Conservation (phyloP, 2,888 invertebrate genomes). For the Sympetrum striolatum region DNA sequence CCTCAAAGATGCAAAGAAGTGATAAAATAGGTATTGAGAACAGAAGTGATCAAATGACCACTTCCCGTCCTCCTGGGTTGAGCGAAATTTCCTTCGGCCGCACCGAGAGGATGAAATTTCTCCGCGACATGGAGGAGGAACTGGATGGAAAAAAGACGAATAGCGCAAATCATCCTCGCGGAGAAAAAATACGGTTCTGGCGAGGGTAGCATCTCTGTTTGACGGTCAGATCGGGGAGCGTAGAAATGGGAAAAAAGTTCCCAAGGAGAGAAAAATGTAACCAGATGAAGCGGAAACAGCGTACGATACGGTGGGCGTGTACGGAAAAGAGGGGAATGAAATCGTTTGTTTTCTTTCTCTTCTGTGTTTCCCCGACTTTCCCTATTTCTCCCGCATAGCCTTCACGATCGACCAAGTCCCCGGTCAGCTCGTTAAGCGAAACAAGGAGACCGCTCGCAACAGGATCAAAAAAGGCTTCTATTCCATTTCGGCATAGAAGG, state of each 20-base stretch:
- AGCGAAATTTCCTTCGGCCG: too few relatives aligned
- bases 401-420: slow-evolving; percentile 23
- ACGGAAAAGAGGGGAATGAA: not conserved
- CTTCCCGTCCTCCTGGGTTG: too few relatives aligned
- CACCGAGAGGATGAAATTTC: not conserved
- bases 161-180: not conserved
- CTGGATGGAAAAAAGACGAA: not conserved
- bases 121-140: not conserved
- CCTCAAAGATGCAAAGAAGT: too few relatives aligned
- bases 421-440: slow-evolving; percentile 28
- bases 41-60: too few relatives aligned
- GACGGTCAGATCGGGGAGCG: not conserved
- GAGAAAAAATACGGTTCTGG: not conserved
- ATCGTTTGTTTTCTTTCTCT: not conserved
- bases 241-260: not conserved
- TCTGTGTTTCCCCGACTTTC: not conserved
- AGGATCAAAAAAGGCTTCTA: not conserved
- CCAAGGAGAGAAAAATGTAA: not conserved
- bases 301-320: not conserved
- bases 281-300: not conserved
- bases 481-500: not conserved
- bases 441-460: not conserved
- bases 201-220: not conserved
- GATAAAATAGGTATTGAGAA: too few relatives aligned
- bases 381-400: not conserved